Evolutionary conservation across 2,113 vertebrate species (phyloP), one percentile per base, ranked within the genome.

Genomic region (Microcebus griseorufus): DNA sequence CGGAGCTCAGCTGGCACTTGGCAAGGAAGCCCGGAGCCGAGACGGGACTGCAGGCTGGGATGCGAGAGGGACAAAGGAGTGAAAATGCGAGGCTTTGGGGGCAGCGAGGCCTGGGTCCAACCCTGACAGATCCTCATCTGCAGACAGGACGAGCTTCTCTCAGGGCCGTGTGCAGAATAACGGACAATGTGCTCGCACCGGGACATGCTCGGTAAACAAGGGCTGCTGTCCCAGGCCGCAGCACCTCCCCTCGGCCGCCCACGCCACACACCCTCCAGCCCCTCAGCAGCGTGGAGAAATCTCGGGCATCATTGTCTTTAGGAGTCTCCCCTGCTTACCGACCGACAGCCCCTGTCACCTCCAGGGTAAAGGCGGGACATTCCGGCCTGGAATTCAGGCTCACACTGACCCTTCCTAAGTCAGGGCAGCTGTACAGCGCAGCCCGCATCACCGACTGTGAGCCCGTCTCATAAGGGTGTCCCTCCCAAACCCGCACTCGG

Each of bases 111-210:
- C 62, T 45, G n/a, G 16, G 70, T 73, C n/a, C 82, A n/a, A 39
- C 45, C n/a, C 60, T 27, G 45, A 48, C 22, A 32, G 89, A 34
- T 83, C 53, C 25, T 86, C 62, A 23, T 12, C 48, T 32, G 58
- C 25, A 80, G 76, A 39, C 69, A 73, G 60, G 81, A 6, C 1
- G 25, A 53, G 10, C 34, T 55, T 23, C 55, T 29, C 58, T 60
- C 34, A 9, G 39, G 18, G 6, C 3, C 11, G 55, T 6, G 3
- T 65, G 11, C 25, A 12, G 48, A n/a, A 12, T 45, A 20, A 23
- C 3, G 10, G 27, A 58, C 6, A 13, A 7, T 0, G 25, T 16
- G 10, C 29, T 48, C 7, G 45, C 69, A 29, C 22, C 1, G 1
- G 65, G n/a, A 69, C 18, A 2, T 0, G 3, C 72, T 62, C 9